These are phyloP conservation scores for Phalera bucephala DNA, from an alignment of 2,888 invertebrate genomes.

Conservation along the genomic window DNA sequence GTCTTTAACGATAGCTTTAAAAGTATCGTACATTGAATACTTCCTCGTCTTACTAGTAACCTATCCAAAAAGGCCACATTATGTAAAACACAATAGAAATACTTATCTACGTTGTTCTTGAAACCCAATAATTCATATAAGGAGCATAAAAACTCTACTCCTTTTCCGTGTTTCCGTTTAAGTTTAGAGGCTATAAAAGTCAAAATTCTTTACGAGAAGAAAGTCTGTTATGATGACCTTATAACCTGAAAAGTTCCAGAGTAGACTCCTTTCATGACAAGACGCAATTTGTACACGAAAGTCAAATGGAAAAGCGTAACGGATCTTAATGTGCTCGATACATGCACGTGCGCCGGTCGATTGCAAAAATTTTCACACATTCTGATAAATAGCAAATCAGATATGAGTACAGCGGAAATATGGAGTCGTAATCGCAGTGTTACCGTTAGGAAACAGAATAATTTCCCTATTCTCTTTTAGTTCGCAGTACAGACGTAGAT, in stretches of 20 bases:
- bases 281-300: slow-evolving; percentile 72
- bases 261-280: slow-evolving; percentile 73
- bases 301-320: slow-evolving; percentile 76
- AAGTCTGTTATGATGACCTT: slow-evolving; percentile 63
- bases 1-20: background rate
- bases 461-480: too few species aligned
- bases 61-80: background rate
- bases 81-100: slow-evolving; percentile 9
- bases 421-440: background rate
- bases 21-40: background rate
- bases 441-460: background rate
- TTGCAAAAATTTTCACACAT: slow-evolving; percentile 62
- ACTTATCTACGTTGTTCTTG: slow-evolving; percentile 7
- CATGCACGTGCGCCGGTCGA: slow-evolving; percentile 63
- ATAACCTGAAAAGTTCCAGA: slow-evolving; percentile 66
- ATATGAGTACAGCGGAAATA: slow-evolving; percentile 4
- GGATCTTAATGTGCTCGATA: slow-evolving; percentile 70
- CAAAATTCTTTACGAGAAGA: slow-evolving; percentile 44
- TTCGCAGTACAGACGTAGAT: too few species aligned
- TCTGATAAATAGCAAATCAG: slow-evolving; percentile 41
- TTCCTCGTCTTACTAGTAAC: background rate
- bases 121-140: slow-evolving; percentile 19
- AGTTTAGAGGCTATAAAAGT: slow-evolving; percentile 41
- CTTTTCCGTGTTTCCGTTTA: slow-evolving; percentile 20
- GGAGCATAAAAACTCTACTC: slow-evolving; percentile 13